These are phyloP conservation scores for Trochalopteron elliotii DNA, from an alignment of 2,113 vertebrate genomes.

Conservation along the genomic window DNA sequence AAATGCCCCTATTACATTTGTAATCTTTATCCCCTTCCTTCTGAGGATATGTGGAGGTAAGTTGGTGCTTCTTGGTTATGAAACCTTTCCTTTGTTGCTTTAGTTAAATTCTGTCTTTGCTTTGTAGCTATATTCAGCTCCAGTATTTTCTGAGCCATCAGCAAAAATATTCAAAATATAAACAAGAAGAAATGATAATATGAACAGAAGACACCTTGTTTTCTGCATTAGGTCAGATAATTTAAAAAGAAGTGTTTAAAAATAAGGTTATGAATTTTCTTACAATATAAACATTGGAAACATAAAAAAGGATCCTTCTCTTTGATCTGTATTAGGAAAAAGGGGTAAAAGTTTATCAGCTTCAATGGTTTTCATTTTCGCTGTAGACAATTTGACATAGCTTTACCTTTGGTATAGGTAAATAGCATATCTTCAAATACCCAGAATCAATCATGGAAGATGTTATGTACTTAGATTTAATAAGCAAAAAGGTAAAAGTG, in stretches of 20 bases:
- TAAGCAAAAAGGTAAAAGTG: neutral
- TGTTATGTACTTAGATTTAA: neutral
- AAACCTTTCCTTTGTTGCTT: conserved; percentile 26
- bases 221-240: conserved; percentile 20
- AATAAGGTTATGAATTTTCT: conserved; percentile 33
- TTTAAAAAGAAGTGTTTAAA: conserved; percentile 20
- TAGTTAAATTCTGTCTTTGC: conserved; percentile 32
- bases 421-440: conserved; percentile 42
- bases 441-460: neutral
- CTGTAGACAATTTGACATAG: conserved; percentile 6
- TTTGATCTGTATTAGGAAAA: conserved; percentile 63
- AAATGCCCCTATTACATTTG: neutral
- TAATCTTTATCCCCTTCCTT: neutral
- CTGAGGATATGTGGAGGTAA: neutral
- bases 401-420: conserved; percentile 34
- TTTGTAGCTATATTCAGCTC: conserved; percentile 50
- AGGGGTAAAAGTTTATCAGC: conserved; percentile 3
- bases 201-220: conserved; percentile 5
- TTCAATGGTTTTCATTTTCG: conserved; percentile 39
- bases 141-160: conserved; percentile 47
- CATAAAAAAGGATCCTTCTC: conserved; percentile 40
- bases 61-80: neutral
- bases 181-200: conserved; percentile 14
- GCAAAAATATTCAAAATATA: conserved; percentile 55
- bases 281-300: conserved; percentile 26